These are phyloP conservation scores for Neosilurus hyrtlii DNA, from an alignment of 2,797 vertebrate species.

Conservation along the genomic window DNA sequence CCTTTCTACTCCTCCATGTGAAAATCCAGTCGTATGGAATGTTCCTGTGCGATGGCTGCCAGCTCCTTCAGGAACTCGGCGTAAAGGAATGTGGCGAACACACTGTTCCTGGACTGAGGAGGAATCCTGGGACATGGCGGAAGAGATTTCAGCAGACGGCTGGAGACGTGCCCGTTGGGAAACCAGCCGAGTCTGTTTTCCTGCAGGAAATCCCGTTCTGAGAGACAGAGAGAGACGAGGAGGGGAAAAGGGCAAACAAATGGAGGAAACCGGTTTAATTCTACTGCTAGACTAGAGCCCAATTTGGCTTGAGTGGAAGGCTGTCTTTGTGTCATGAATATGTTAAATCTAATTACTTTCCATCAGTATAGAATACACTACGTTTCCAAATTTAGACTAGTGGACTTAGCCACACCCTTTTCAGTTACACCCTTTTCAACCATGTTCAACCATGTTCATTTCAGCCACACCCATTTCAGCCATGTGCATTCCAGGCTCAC, in stretches of 20 bases:
- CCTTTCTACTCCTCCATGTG: conserved; percentile 63
- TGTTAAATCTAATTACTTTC: background rate
- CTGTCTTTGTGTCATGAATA: background rate
- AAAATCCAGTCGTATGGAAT: conserved; percentile 79
- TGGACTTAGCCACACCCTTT: background rate
- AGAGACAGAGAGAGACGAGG: background rate
- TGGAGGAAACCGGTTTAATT: background rate
- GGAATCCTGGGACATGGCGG: conserved; percentile 74
- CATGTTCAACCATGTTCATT: too few relatives aligned
- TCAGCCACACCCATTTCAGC: too few relatives aligned
- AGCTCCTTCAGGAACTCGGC: conserved; percentile 95
- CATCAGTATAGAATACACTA: background rate
- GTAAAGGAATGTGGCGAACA: conserved; percentile 86
- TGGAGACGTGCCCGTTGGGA: conserved; percentile 66
- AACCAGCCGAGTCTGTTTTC: conserved; percentile 63
- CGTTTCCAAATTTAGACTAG: background rate
- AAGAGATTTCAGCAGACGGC: conserved; percentile 64
- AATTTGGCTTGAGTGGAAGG: background rate
- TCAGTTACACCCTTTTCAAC: too few relatives aligned
- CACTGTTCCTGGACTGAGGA: conserved; percentile 73
- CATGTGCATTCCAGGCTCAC: too few relatives aligned
- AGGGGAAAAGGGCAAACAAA: background rate
- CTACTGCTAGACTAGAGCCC: background rate
- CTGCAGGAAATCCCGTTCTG: conserved; percentile 57
- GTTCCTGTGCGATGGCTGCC: conserved; percentile 90